These are phyloP conservation scores for Brenthis ino DNA, from an alignment of 2,888 invertebrate genomes.

Conservation along the genomic window DNA sequence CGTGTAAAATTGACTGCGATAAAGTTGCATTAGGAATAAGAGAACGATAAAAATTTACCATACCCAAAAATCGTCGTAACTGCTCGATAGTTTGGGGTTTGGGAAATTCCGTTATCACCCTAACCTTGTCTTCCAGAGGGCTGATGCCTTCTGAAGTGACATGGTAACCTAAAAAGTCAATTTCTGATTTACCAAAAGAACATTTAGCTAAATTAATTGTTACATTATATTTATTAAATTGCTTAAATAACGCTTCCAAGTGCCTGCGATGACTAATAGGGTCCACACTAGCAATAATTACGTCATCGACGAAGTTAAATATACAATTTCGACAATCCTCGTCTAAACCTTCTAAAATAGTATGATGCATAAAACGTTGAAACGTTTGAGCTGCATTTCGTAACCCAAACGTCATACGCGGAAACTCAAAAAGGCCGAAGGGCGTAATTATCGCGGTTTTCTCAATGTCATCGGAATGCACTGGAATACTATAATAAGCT, in stretches of 20 bases:
- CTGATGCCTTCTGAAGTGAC: constrained; percentile 28
- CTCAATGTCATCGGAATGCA: neutral
- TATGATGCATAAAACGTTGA: constrained; percentile 27
- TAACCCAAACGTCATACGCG: constrained; percentile 18
- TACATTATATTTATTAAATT: constrained; percentile 36
- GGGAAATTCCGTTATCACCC: constrained; percentile 4
- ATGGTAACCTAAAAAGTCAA: constrained; percentile 38
- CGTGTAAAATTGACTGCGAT: neutral
- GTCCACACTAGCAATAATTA: constrained; percentile 40
- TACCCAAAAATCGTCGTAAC: constrained; percentile 32
- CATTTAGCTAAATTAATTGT: constrained; percentile 38
- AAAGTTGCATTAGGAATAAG: constrained; percentile 16
- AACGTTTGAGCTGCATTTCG: constrained; percentile 7
- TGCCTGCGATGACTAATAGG: constrained; percentile 33
- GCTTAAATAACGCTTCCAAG: constrained; percentile 31
- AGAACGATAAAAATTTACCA: constrained; percentile 33
- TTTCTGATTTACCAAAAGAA: constrained; percentile 23
- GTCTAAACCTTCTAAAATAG: constrained; percentile 21
- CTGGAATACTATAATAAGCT: constrained; percentile 30
- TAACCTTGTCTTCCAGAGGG: constrained; percentile 4
- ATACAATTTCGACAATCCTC: constrained; percentile 39
- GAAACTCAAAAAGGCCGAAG: constrained; percentile 17
- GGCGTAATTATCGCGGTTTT: constrained; percentile 34
- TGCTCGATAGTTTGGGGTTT: constrained; percentile 22
- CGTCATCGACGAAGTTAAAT: constrained; percentile 49